Conservation (phyloP, 2,797 vertebrate genomes). For the Cynopterus sphinx region DNA sequence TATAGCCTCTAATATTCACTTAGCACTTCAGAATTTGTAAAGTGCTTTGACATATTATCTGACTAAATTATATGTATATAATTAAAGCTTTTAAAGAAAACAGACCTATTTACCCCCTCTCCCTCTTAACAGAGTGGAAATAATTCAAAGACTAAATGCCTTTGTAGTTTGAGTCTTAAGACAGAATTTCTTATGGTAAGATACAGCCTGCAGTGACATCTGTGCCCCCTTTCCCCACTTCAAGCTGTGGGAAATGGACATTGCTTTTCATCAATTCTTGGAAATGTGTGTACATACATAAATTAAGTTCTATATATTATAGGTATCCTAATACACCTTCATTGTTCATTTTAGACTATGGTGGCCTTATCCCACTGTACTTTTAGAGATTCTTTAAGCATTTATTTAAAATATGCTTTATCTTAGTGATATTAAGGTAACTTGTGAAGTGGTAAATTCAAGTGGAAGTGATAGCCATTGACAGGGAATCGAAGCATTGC, state of each 20-base stretch:
- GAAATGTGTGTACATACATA: background rate
- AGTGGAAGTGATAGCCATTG: background rate
- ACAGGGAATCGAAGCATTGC: background rate
- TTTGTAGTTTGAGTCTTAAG: slow-evolving; percentile 17
- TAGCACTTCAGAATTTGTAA: slow-evolving; percentile 28
- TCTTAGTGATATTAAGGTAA: background rate
- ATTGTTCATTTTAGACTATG: background rate
- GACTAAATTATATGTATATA: slow-evolving; percentile 38
- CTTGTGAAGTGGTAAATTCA: background rate
- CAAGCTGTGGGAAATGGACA: background rate
- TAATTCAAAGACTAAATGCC: background rate
- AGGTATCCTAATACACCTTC: background rate
- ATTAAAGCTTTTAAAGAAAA: slow-evolving; percentile 52
- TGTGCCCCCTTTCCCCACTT: background rate
- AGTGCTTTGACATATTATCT: slow-evolving; percentile 21
- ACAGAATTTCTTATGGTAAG: background rate
- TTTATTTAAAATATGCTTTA: background rate
- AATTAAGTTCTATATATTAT: background rate
- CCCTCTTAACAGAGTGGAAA: background rate
- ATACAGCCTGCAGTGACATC: background rate
- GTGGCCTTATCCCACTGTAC: background rate
- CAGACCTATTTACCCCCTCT: background rate
- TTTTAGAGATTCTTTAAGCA: background rate
- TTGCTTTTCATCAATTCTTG: background rate
- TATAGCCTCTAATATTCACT: background rate